Evolutionary conservation across 1,140 invertebrate species (phyloP).

Genomic region (Brachionus asplanchnoidis): DNA sequence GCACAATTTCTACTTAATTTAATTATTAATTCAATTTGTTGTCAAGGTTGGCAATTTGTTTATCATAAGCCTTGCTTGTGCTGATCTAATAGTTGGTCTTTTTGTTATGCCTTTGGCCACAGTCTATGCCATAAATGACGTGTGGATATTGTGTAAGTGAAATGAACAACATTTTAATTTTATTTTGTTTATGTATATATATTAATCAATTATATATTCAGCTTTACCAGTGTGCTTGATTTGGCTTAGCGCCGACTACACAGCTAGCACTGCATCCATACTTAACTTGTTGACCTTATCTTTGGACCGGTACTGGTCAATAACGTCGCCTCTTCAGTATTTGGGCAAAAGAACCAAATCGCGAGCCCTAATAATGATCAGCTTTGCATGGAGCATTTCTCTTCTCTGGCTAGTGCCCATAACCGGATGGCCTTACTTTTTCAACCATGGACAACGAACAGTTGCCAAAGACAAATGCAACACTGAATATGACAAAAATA

Average conservation of each 20-base stretch:
- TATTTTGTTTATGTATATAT: too few species aligned
- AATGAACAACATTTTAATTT: neutral
- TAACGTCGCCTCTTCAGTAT: constrained; percentile 63
- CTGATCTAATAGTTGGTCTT: constrained; percentile 26
- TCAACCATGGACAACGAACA: constrained; percentile 42
- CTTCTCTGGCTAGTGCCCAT: constrained; percentile 60
- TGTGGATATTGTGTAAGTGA: neutral
- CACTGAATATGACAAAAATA: constrained; percentile 61
- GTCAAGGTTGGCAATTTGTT: constrained; percentile 39
- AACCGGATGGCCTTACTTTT: constrained; percentile 55
- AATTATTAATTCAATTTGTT: neutral
- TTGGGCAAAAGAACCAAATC: constrained; percentile 61
- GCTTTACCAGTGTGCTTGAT: constrained; percentile 47
- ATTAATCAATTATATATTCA: constrained; percentile 43
- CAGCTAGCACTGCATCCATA: constrained; percentile 65
- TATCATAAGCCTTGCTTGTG: constrained; percentile 27
- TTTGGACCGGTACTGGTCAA: constrained; percentile 59
- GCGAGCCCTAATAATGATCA: constrained; percentile 57
- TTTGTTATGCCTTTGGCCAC: constrained; percentile 34
- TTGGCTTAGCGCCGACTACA: constrained; percentile 63
- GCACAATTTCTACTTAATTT: neutral
- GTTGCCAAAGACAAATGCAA: constrained; percentile 57
- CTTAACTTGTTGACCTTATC: constrained; percentile 62
- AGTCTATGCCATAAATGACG: neutral
- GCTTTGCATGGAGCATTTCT: constrained; percentile 59